A percentile compares a stretch with the other conserved stretches of the same genome.
These are phyloP conservation scores for Gnathonemus echidnorhynchus DNA, from an alignment of 2,113 vertebrate species.

Conservation along the genomic window DNA sequence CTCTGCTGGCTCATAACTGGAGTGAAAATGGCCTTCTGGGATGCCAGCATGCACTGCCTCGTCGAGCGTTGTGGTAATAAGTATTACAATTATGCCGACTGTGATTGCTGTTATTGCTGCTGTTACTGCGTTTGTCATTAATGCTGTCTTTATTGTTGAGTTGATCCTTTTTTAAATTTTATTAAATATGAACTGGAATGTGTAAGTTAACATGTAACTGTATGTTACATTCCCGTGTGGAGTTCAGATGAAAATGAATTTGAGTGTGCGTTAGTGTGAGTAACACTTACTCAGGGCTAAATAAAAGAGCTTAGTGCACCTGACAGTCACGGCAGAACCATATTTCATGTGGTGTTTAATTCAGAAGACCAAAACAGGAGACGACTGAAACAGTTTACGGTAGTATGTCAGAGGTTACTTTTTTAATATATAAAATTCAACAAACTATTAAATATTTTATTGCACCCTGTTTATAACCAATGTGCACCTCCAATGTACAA, in stretches of 20 bases:
- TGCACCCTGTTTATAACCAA: not conserved
- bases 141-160: not conserved
- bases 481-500: not conserved
- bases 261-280: not conserved
- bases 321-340: not conserved
- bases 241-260: not conserved
- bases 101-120: not conserved
- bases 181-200: not conserved
- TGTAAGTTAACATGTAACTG: not conserved
- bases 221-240: not conserved
- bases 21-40: not conserved
- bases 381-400: not conserved
- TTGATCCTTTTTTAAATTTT: not conserved
- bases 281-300: not conserved
- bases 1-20: not conserved
- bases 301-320: not conserved
- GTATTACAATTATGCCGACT: not conserved
- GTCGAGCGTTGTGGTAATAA: not conserved
- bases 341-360: not conserved
- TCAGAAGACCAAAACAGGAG: not conserved
- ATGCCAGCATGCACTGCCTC: not conserved
- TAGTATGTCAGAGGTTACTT: not conserved
- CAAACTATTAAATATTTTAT: not conserved
- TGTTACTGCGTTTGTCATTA: not conserved
- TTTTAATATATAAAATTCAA: not conserved